Evolutionary conservation across 2,888 invertebrate species (phyloP).

Genomic region (Pogonocherus hispidulus): DNA sequence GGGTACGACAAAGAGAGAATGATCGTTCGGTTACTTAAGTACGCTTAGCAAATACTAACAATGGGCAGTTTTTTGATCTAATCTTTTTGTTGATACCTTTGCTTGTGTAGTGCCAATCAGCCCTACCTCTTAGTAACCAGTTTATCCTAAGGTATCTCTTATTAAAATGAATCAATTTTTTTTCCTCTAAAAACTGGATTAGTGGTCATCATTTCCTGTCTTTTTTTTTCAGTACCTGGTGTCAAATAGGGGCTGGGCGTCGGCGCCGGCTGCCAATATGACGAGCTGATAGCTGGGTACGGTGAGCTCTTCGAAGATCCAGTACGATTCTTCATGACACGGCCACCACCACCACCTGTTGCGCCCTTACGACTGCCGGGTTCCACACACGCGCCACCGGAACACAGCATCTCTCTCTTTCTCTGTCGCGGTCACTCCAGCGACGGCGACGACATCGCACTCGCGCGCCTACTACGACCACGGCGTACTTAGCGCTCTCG

Average conservation of each 20-base stretch:
- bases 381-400: slow-evolving; percentile 38
- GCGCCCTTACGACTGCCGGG: slow-evolving; percentile 17
- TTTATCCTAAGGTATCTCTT: no score
- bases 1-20: no score
- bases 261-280: slow-evolving; percentile 87
- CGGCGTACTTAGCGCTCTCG: slow-evolving; percentile 56
- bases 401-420: slow-evolving; percentile 25
- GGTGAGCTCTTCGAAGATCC: slow-evolving; percentile 47
- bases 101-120: no score
- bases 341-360: slow-evolving; percentile 18
- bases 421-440: not conserved
- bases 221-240: no score
- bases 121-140: no score
- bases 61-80: no score
- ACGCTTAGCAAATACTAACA: no score
- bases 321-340: slow-evolving; percentile 65
- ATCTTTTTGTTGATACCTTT: no score
- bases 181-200: no score
- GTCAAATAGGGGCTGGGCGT: slow-evolving; percentile 86
- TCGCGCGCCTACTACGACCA: slow-evolving; percentile 35
- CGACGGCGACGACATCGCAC: slow-evolving; percentile 32
- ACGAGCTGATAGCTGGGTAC: slow-evolving; percentile 86
- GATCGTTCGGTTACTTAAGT: no score
- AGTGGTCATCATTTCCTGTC: no score
- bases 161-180: no score